Evolutionary conservation across 2,113 vertebrate species (phyloP).

Genomic region (Lophochroa leadbeateri): DNA sequence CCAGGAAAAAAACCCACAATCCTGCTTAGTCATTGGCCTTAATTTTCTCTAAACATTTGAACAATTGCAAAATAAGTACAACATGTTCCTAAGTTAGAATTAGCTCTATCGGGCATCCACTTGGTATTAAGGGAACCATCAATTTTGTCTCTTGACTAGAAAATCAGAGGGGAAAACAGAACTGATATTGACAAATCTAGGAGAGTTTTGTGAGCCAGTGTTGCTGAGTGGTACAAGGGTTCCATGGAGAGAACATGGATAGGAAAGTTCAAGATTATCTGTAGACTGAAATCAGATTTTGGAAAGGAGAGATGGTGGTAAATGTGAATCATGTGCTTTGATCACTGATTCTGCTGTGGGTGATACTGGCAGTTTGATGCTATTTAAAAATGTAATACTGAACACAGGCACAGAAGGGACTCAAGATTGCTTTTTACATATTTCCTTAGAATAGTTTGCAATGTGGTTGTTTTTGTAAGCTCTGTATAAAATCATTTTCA

Average conservation of each 20-base stretch:
- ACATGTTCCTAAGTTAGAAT: not conserved
- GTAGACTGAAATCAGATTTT: not conserved
- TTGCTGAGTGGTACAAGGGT: not conserved
- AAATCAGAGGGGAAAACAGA: not conserved
- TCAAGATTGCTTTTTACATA: not conserved
- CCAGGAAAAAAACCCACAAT: not conserved
- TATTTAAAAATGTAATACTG: not conserved
- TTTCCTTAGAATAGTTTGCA: not conserved
- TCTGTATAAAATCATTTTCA: not conserved
- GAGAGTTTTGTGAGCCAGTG: not conserved
- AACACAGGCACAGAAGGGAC: not conserved
- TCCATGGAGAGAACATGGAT: not conserved
- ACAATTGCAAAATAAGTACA: not conserved
- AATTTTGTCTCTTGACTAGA: not conserved
- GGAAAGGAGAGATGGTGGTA: not conserved
- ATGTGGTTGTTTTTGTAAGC: not conserved
- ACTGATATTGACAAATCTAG: not conserved
- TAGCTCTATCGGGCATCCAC: not conserved
- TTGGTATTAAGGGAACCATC: not conserved
- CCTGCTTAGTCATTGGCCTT: not conserved
- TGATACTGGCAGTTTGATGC: not conserved
- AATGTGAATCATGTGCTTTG: not conserved
- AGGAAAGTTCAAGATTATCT: not conserved
- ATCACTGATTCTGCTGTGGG: not conserved
- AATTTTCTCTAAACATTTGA: not conserved